Conservation (phyloP, 2,797 vertebrate genomes). For the Pangasius djambal region DNA sequence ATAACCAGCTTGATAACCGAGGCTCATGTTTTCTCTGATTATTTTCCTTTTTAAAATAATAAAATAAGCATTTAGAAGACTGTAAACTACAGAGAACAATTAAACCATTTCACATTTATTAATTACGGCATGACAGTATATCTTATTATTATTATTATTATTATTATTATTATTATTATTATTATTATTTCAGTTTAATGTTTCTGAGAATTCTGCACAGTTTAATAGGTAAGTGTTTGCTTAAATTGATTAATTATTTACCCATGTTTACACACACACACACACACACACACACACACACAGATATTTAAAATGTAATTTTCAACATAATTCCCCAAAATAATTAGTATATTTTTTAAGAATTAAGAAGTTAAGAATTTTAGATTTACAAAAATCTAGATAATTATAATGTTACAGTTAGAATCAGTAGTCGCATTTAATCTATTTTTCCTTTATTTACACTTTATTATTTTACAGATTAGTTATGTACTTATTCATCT, state of each 20-base stretch:
- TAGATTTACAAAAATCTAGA: neutral
- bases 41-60: too few relatives aligned
- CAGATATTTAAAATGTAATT: neutral
- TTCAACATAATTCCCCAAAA: neutral
- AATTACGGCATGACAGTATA: neutral
- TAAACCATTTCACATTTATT: neutral
- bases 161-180: neutral
- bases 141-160: neutral
- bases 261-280: neutral
- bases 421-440: neutral
- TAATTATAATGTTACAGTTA: neutral
- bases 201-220: neutral
- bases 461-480: neutral
- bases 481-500: neutral
- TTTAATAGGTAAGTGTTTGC: neutral
- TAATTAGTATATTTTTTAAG: neutral
- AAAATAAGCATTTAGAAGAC: too few relatives aligned
- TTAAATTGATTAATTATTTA: constrained; percentile 5
- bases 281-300: neutral
- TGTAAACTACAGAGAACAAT: too few relatives aligned
- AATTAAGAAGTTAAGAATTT: neutral
- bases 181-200: neutral
- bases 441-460: neutral
- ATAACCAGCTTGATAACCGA: too few relatives aligned
- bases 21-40: too few relatives aligned